Evolutionary conservation across 1,140 invertebrate genomes (phyloP).

Genomic region (Conopomorpha cramerella): DNA sequence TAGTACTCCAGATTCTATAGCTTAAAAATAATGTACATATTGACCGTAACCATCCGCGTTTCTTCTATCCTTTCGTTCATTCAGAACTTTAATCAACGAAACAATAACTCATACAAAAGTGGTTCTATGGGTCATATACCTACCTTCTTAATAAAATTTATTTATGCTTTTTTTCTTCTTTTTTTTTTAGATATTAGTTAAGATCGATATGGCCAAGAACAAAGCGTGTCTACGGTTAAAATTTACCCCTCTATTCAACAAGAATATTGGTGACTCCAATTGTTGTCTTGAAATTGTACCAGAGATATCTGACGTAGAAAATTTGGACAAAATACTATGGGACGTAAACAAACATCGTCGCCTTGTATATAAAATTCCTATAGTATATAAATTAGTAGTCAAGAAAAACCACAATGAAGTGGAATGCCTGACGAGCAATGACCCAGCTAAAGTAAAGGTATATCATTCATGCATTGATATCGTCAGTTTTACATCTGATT

Average conservation of each 20-base stretch:
- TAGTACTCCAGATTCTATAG: too few species aligned
- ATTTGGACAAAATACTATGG: slow-evolving; percentile 34
- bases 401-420: slow-evolving; percentile 21
- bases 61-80: too few species aligned
- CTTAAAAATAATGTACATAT: too few species aligned
- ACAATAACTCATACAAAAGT: too few species aligned
- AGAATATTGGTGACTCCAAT: slow-evolving; percentile 14
- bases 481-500: too few species aligned
- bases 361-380: slow-evolving; percentile 35
- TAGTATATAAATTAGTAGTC: slow-evolving; percentile 32
- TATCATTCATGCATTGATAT: slow-evolving; percentile 46
- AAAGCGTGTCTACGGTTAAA: slow-evolving; percentile 23
- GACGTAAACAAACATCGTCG: too few species aligned
- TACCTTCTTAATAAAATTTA: not conserved
- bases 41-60: too few species aligned
- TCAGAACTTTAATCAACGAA: too few species aligned
- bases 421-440: too few species aligned
- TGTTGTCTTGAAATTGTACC: slow-evolving; percentile 38
- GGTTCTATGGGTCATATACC: too few species aligned
- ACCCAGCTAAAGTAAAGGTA: too few species aligned
- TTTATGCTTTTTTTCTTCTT: not conserved
- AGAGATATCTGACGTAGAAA: slow-evolving; percentile 21
- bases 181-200: not conserved
- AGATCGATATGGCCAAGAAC: slow-evolving; percentile 19
- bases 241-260: slow-evolving; percentile 29